A percentile compares a stretch with the other conserved stretches of the same genome.
phyloP scores from a whole-genome alignment of 1,140 invertebrate genomes.

The Plectrocnemia conspersa region DNA sequence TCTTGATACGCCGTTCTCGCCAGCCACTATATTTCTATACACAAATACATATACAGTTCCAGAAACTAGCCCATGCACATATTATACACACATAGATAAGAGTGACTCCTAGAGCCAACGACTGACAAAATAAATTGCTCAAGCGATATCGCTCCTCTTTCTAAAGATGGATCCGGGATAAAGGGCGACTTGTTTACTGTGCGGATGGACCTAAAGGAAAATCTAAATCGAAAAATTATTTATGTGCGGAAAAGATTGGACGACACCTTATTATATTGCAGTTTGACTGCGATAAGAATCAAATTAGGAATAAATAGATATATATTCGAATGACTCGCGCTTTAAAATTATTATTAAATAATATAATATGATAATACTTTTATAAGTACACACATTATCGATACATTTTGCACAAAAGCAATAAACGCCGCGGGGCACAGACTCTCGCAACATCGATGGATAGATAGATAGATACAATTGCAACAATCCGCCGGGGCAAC shows the following conservation, averaged over 20 bases:
- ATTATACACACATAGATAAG: slow-evolving; percentile 5
- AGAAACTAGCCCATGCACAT: neutral
- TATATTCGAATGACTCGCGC: neutral
- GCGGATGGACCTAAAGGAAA: slow-evolving; percentile 6
- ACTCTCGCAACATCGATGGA: too few relatives aligned
- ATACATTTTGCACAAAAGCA: too few relatives aligned
- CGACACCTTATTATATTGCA: neutral
- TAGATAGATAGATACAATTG: too few relatives aligned
- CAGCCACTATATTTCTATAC: slow-evolving; percentile 18
- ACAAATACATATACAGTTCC: neutral
- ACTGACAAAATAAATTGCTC: slow-evolving; percentile 26
- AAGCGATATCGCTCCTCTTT: slow-evolving; percentile 27
- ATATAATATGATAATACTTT: too few relatives aligned
- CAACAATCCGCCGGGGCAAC: too few relatives aligned
- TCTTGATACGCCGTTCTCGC: slow-evolving; percentile 31
- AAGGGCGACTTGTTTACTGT: slow-evolving; percentile 21
- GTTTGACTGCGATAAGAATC: neutral
- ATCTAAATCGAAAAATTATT: slow-evolving; percentile 6
- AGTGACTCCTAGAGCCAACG: slow-evolving; percentile 26
- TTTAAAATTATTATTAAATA: too few relatives aligned
- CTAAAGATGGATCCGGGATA: slow-evolving; percentile 25
- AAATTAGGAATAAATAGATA: neutral
- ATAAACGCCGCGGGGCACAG: too few relatives aligned
- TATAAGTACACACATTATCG: too few relatives aligned
- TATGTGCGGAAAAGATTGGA: neutral